Evolutionary conservation across 2,888 invertebrate species (phyloP), one percentile per base, ranked within the genome.

Genomic region (Hemicrepidius hirtus): DNA sequence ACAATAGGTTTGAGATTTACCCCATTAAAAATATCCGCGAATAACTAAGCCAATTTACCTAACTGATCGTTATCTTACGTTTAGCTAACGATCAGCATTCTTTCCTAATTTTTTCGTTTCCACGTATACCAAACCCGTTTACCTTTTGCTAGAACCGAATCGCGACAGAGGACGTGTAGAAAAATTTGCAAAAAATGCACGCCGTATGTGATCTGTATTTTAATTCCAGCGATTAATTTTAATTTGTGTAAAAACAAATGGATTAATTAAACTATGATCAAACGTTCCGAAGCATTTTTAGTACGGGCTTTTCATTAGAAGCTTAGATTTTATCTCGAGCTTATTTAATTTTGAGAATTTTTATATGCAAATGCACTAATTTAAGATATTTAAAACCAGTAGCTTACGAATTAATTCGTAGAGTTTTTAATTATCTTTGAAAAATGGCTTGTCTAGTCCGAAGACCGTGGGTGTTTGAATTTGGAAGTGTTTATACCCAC

Each of bases 11-110:
- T 79, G 76, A 84, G 84, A 84, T 84, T 84, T 84, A 85, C 83
- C 84, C 83, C 80, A 84, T 85, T 84, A 84, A 84, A 84, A 85
- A 85, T 83, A 82, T 84, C 79, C 78, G 82, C 83, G 81, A 84
- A 83, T 84, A 83, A 82, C 85, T 82, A 82, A 83, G 84, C 84
- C 84, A 84, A 85, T 84, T 85, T 85, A 85, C 83, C 83, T 83
- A 83, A 82, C 83, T 79, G 85, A 85, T 85, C 85, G 79, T 84
- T 85, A 84, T 85, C 84, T 84, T 82, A 80, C 80, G 80, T 80
- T 81, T 79, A 79, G 81, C 81, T 79, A 81, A 81, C 80, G 81
- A 82, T 81, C 80, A 74, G 71, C 60, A 37, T 44, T 35, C 40
- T 21, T 57, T 49, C 49, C 16, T 32, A 20, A 59, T 50, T 66